Evolutionary conservation across 2,797 vertebrate species (phyloP), one percentile per base, ranked within the genome.

Genomic region (Pachyuromys duprasi): DNA sequence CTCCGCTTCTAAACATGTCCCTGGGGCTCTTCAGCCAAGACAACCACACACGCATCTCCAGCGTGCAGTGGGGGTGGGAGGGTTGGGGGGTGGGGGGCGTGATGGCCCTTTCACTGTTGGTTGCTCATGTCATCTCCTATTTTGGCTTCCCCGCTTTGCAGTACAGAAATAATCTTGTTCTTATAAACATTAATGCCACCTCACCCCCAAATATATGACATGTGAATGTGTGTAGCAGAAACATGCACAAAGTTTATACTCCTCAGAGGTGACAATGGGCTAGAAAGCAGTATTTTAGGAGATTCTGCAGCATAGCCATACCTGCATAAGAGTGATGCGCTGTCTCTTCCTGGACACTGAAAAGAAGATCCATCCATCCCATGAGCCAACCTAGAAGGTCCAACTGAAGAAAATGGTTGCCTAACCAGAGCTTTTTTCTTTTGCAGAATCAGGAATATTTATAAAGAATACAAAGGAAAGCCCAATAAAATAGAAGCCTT

Each of bases 371-470:
- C 24, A 33, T 18, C 26, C 18, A 20, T 57, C 60, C 20, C 31
- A 20, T 60, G 53, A 79, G 72, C 57, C 72, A 83, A 78, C 78
- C 6, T 5, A 65, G 57, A 89, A 78, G 81, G 45, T 49, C 28
- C 70, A 49, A 55, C 45, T 39, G 49, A 79, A n/a, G 42, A 83
- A 42, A 72, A 70, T 1, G 12, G 6, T 83, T n/a, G 74, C 22
- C 24, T 60, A 55, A 6, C 80, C 91, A 26, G 28, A 65, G 24
- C 17, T 76, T 26, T 96, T 9, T 45, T 33, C 91, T 82, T 65
- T 97, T 97, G 75, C 42, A 99, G 99, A 97, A 99, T 99, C 97
- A 98, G 91, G 97, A 99, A 99, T 97, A 98, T 99, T 97, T 98
- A 97, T 93, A 99, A 99, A 97, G 83, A 96, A 3, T 99, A 99